Base-by-base conservation (phyloP, 30 jellyfish, hydroid and myxozoan species). In the Catostylus mosaicus region DNA sequence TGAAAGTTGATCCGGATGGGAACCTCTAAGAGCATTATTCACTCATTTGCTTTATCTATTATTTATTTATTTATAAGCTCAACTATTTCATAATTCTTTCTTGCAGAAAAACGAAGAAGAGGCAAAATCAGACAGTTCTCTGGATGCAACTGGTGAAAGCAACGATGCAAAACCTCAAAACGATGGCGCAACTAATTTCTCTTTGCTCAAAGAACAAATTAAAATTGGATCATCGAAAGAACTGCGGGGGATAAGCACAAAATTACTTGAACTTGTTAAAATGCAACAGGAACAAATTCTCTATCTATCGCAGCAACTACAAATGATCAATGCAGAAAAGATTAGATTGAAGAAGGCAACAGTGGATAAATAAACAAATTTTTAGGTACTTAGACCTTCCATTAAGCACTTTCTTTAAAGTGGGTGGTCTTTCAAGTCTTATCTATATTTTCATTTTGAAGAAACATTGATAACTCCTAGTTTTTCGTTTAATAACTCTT, bases 261-360 rank as follows among this genome's bases (percentile, higher is more conserved):
- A 76, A 9, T 57, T 76, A 14, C 78, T 76, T 20, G 88, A 76
- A 19, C 52, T 76, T n/a, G 88, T 76, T 16, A 76, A 76, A 29
- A 45, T 76, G 30, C 88, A 76, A 72, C 88, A 76, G 59, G 88
- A 76, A 23, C 88, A 76, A 35, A 76, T 76, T 59, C 7, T 76
- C 32, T 57, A 30, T 60, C 65, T 76, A 43, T 76, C 88, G 20
- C 51, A 76, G 78, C 67, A 76, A 14, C 59, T 76, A 19, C 88
- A 76, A 40, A 43, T 29, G 30, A 33, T 76, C 1, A 61, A 52
- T 23, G 67, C 51, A 31, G 78, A 76, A 48, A 76, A 76, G 27
- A 23, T 31, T 6, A 30, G 31, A 16, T 36, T 76, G 30, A 76
- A 37, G 54, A 57, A 33, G 67, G 52, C 75, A 51, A n/a, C n/a